Base-by-base conservation (phyloP, 2,113 vertebrate species). In the Chlorocebus sabaeus region DNA sequence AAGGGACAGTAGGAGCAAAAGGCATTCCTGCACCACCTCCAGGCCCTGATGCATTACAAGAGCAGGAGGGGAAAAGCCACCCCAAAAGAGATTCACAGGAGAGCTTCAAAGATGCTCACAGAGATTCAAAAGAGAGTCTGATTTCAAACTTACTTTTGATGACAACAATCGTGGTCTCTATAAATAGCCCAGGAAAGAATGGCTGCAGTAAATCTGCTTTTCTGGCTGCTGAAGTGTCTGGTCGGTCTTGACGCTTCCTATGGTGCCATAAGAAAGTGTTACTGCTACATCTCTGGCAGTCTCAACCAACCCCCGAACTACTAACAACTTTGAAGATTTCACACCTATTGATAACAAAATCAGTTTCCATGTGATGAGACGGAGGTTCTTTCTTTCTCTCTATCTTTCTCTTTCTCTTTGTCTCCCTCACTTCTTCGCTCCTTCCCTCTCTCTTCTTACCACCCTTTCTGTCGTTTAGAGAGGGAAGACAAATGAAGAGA, bases 301-400 rank as follows among this genome's bases (percentile, higher is more conserved):
- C 80, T 96, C 95, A 94, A 78, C 97, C 98, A 98, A 91, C 89
- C 78, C 89, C 89, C 79, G 84, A 82, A 90, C 83, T 88, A 70
- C 93, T 93, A 96, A 93, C 83, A 97, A 30, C 30, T 73, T 32
- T 96, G 81, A 98, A 93, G 96, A 95, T 93, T 89, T 67, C 91
- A 96, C 84, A 59, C 86, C 97, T 94, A 89, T 68, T 92, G 96
- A 95, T 84, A 79, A 91, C 96, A 97, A 98, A 98, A 98, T 96
- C 97, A 98, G 93, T 79, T 80, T 64, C 95, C 75, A 83, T 95
- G 59, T 82, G 90, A 83, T 68, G 30, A 96, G 80, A 95, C 43
- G 72, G 55, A 96, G 92, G 64, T 92, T 23, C 25, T 93, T 84
- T 89, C 96, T 97, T 40, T 95, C 11, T 38, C 30, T 81, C 45